Evolutionary conservation across 2,113 vertebrate species (phyloP), one percentile per base, ranked within the genome.

Genomic region (Athene cunicularia): DNA sequence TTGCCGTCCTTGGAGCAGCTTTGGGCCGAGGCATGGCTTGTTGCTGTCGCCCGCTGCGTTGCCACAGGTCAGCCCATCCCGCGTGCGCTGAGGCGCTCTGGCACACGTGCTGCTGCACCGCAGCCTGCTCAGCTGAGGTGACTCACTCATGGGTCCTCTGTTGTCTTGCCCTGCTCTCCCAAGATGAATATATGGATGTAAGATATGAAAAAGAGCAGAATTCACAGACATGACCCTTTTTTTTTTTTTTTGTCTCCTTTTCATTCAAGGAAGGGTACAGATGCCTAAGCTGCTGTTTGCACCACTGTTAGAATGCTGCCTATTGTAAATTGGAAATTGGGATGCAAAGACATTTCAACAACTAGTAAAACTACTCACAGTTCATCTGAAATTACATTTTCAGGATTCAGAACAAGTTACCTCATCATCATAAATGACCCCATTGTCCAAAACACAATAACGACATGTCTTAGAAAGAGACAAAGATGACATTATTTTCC

Each of bases 361-460:
- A 80, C 83, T 95, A 80, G 85, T 86, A 81, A 92, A 74, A 70
- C 86, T 88, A 79, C 93, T 73, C 80, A 81, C 45, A 91, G 91
- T 91, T 90, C 64, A 95, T 85, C 82, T 75, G 88, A 95, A 96
- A 96, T 84, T 90, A 91, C 95, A 81, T 95, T 94, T 93, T 68
- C 92, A 92, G 83, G 93, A 93, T 95, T 97, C 95, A 95, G 92
- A 93, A 87, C 50, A 39, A 92, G 91, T 94, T 95, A 88, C 93
- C 88, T 94, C 91, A 94, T 90, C 80, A 86, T 43, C 64, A 94
- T 96, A 95, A 98, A 97, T 91, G 95, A 94, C 87, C 56, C 30
- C 80, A 94, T 97, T 97, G 97, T 97, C 86, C 85, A 73, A 89
- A 85, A 95, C 80, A 95, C 95, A 96, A 94, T 95, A 93, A 95